Base-by-base conservation (phyloP, 2,797 vertebrate genomes). In the Calcarius lapponicus region DNA sequence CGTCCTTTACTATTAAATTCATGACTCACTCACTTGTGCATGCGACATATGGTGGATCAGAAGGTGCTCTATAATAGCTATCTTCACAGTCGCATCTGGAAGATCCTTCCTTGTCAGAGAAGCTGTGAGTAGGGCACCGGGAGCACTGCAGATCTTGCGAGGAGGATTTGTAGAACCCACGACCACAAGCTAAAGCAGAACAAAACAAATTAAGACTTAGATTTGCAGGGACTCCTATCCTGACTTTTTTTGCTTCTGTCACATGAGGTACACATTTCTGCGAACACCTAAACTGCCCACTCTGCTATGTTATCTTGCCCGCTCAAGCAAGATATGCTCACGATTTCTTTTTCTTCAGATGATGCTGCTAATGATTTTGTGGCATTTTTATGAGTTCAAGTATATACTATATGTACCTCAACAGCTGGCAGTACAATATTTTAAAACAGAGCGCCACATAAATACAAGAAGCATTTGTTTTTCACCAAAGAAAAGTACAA, bases 131-230 rank as follows among this genome's bases (percentile, higher is more conserved):
- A 4, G 99, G 99, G 91, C 99, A 99, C 29, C 99, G 98, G 65
- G 99, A 99, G 86, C 99, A 99, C 97, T 99, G 99, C 40, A 99
- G 98, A 96, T 99, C 99, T 98, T 99, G 99, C 43, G 99, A 99
- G 73, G 99, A 99, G 47, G 99, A 99, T 97, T 99, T 99, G 98
- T 99, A 99, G 98, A 99, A 99, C 74, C 99, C 99, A 86, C 99
- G 99, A 42, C 99, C 98, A 89, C 99, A 99, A 36, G 99, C 99
- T 99, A 97, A 80, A 43, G 51, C 29, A 81, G 57, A 96, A 94
- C 31, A 88, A 95, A 92, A 96, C 69, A 92, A 96, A 93, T 66
- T 28, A 34, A 93, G 87, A 80, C 62, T 95, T 65, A 64, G 13
- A 81, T 82, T 87, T 86, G 29, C 56, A 70, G 17, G 25, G 42